Base-by-base conservation (phyloP, 2,888 invertebrate species). In the Ernsta delagoae region DNA sequence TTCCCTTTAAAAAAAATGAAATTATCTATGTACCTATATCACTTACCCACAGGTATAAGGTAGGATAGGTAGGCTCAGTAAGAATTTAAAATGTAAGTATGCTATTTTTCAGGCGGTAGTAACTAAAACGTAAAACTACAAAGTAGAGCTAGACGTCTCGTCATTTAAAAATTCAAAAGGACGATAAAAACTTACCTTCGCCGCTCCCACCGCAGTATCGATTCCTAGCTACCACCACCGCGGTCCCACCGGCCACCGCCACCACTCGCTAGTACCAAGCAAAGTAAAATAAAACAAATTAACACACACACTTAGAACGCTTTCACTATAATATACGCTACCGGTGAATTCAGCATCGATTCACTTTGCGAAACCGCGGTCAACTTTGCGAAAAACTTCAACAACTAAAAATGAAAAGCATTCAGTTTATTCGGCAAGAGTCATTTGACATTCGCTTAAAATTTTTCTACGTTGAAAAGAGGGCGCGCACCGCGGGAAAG, bases 141-240 rank as follows among this genome's bases (percentile, higher is more conserved):
- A 60, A n/a, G 36, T 9, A 60, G 54, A 60, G 41, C 12, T 41
- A 34, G 34, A 31, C 12, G n/a, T 50, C 12, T 36, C 36, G 59
- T n/a, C 39, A 62, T 39, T 69, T 48, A 68, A 70, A 70, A 70
- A 64, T 69, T 59, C 63, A 67, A 73, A 75, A 74, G 70, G 72
- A 75, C 74, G 75, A 75, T 81, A 80, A 82, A 84, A 81, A 79
- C 78, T 86, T 91, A 92, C 92, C 88, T 89, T 89, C 76, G 87
- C 84, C 88, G 89, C 90, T 92, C 89, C 89, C 88, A 86, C 87
- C 88, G 87, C 87, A 85, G 88, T 92, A 92, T 92, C 86, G 92
- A 92, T 92, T 90, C 79, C 81, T 90, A 86, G 81, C 75, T 86
- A 88, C 90, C 90, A 88, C 88, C 89, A 85, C 84, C 84, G 77